Evolutionary conservation across 2,113 vertebrate species (phyloP).

Genomic region (Glaucidium brasilianum): DNA sequence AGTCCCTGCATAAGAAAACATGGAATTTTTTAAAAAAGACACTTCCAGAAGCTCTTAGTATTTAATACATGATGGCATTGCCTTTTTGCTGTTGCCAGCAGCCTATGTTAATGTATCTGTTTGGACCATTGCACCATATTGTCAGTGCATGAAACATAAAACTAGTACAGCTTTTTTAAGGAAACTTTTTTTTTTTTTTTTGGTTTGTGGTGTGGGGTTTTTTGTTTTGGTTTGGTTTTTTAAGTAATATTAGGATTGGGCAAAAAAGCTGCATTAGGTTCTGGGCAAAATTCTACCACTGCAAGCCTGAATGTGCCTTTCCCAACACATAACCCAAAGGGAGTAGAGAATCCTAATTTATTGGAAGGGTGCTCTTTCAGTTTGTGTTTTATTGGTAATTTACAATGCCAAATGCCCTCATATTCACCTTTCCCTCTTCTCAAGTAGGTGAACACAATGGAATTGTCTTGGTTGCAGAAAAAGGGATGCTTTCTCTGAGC

Average conservation of each 20-base stretch:
- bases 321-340: neutral
- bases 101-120: neutral
- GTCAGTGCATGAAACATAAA: neutral
- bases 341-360: slow-evolving; percentile 57
- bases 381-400: slow-evolving; percentile 71
- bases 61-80: neutral
- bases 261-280: neutral
- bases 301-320: neutral
- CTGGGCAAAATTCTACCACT: neutral
- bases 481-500: slow-evolving; percentile 68
- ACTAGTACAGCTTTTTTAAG: neutral
- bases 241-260: neutral
- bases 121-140: neutral
- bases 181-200: neutral
- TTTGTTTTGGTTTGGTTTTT: neutral
- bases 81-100: neutral
- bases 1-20: neutral
- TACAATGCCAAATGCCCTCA: slow-evolving; percentile 68
- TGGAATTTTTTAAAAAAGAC: fast-evolving
- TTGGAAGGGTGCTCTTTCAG: slow-evolving; percentile 54
- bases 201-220: no score
- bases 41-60: neutral
- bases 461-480: slow-evolving; percentile 60
- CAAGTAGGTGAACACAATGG: slow-evolving; percentile 78
- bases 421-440: slow-evolving; percentile 73